These are phyloP conservation scores for Dufourea novaeangliae DNA, from an alignment of 1,140 invertebrate species.

Conservation along the genomic window DNA sequence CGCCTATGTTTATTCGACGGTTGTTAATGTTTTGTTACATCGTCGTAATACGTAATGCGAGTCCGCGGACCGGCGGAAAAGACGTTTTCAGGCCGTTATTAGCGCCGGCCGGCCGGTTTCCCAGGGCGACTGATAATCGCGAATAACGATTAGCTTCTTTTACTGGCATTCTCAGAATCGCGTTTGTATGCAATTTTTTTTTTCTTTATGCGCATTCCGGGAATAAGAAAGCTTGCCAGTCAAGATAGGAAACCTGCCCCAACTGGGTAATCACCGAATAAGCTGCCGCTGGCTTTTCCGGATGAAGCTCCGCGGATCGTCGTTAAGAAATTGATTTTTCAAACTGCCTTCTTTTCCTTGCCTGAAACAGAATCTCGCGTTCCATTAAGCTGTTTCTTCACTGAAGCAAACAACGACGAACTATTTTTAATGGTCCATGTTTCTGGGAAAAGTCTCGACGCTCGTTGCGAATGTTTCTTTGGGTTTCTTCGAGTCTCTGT, in stretches of 20 bases:
- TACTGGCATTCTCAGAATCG: conserved; percentile 22
- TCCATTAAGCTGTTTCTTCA: too few species aligned
- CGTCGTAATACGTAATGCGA: conserved; percentile 15
- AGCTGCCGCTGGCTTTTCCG: background rate
- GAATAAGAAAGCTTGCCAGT: background rate
- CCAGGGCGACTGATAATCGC: background rate
- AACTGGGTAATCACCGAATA: background rate
- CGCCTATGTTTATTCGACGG: conserved; percentile 17
- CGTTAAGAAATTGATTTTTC: background rate
- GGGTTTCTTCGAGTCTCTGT: too few species aligned
- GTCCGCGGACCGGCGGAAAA: background rate
- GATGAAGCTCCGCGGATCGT: background rate
- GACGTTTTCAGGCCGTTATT: conserved; percentile 21
- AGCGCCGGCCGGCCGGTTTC: conserved; percentile 26
- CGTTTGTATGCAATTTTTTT: conserved; percentile 7
- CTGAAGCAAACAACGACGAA: too few species aligned
- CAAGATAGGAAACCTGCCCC: background rate
- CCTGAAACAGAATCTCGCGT: too few species aligned
- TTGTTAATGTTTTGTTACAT: conserved; percentile 36
- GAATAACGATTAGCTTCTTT: conserved; percentile 20
- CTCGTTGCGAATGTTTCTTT: too few species aligned
- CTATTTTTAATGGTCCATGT: too few species aligned
- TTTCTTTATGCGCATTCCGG: background rate
- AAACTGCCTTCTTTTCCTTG: background rate
- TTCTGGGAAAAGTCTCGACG: too few species aligned